Evolutionary conservation across 92 coral and sea anemone genomes (phyloP), one percentile per base, ranked within the genome.

Genomic region (Zoanthus solanderi): DNA sequence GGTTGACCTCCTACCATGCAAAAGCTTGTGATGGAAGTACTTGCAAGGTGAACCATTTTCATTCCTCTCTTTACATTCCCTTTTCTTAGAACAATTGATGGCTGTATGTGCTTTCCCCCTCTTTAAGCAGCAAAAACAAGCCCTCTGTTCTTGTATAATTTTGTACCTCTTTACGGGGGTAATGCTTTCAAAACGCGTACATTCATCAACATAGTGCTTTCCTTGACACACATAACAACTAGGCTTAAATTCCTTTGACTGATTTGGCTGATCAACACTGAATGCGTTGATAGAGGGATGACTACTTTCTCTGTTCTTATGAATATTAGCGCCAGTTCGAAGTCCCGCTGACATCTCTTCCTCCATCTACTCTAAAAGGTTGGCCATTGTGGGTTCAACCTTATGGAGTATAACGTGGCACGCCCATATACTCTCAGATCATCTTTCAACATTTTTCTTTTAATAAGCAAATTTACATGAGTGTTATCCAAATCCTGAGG

Each of bases 401-500:
- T 61, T 14, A 84, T 91, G 57, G 61, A 76, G 0, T 37, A 28
- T 71, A 17, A 90, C 57, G 65, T 86, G 90, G 52, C 93, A 85
- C 7, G 95, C 88, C 92, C 95, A 92, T 34, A 76, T 79, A 89
- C 91, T 79, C 58, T 81, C 0, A 89, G 57, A 81, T 92, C 92
- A 57, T 92, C 94, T 47, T 89, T 74, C 8, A 85, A 76, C 90
- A 92, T 81, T 57, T 92, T 89, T 69, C 68, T 61, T 29, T 61
- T 29, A 16, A 61, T 61, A 61, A 16, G 68, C 0, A 29, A 61
- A 16, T 16, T 82, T n/a, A 91, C 90, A 60, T 89, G 92, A 0
- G 87, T 92, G 66, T 92, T 92, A 56, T 91, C 83, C 77, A 92
- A 88, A 66, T 92, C 90, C 47, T 89, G 90, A 0, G 92, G 92